phyloP scores from a whole-genome alignment of 1,140 invertebrate genomes.

The Drosophila sturtevanti region DNA sequence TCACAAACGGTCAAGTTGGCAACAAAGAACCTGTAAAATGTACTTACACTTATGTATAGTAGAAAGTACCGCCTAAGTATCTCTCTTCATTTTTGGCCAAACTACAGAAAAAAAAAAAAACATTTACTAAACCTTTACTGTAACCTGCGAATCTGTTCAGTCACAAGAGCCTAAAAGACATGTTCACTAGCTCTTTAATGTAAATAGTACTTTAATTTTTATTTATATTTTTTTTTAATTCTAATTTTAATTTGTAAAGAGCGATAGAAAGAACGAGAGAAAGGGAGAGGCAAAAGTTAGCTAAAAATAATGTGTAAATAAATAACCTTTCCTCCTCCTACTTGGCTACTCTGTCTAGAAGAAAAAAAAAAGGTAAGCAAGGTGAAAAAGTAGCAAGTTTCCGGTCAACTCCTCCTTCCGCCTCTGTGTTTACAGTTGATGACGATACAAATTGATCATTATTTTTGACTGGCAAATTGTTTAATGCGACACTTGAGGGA shows the following conservation, averaged over 20 bases:
- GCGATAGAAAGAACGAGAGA: no score
- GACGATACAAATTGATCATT: background rate
- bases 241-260: no score
- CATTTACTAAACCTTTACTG: no score
- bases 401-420: background rate
- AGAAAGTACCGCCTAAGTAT: background rate
- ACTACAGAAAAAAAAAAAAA: background rate
- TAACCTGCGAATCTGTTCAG: no score
- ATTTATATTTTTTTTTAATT: no score
- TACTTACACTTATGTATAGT: background rate
- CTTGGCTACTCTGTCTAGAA: background rate
- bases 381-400: background rate
- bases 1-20: slow-evolving; percentile 1
- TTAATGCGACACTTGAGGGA: slow-evolving; percentile 25
- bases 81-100: background rate
- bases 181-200: no score
- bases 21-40: slow-evolving; percentile 1
- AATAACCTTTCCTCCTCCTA: no score
- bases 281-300: no score
- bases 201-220: no score
- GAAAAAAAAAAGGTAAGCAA: background rate
- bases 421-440: background rate
- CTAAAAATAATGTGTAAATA: no score
- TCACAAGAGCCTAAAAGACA: no score
- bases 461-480: slow-evolving; percentile 18